Base-by-base conservation (phyloP, 2,113 vertebrate species). In the Balaenoptera acutorostrata region DNA sequence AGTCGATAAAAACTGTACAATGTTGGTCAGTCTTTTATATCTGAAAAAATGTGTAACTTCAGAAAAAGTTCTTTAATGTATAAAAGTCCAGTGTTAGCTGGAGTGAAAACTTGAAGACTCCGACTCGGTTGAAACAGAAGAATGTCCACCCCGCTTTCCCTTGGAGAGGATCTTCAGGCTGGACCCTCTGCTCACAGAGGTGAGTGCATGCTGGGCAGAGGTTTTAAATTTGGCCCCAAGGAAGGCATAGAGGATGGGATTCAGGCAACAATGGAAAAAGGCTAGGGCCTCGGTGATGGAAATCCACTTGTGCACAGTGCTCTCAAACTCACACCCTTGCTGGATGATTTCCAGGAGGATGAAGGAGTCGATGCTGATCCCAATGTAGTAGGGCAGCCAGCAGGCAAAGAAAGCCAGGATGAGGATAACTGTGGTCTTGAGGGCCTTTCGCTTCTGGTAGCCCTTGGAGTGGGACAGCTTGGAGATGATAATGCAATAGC, bases 181-280 rank as follows among this genome's bases (percentile, higher is more conserved):
- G 11, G 99, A 99, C 66, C 99, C 99, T 98, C 99, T 99, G 98
- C 98, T 99, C 41, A 98, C 98, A 27, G 99, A 99, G 17, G 99
- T 99, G 97, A 99, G 98, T 3, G 99, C 99, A 3, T 98, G 99
- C 94, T 99, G 99, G 84, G 99, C 99, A 0, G 99, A 99, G 81
- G 99, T 99, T 98, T 99, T 99, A 98, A 99, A 99, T 95, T 99
- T 99, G 81, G 99, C 99, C 57, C 99, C 99, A 77, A 99, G 98
- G 98, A 99, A 99, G 72, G 99, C 99, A 4, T 99, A 99, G 25
- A 99, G 99, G 96, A 99, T 99, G 36, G 99, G 99, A 97, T 99
- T 99, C 81, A 99, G 98, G 98, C 99, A 99, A 98, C 99, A 99
- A 98, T 99, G 99, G 97, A 99, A 99, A 97, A 99, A 99, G 0